Base-by-base conservation (phyloP, 2,888 invertebrate species). In the Criorhina ranunculi region DNA sequence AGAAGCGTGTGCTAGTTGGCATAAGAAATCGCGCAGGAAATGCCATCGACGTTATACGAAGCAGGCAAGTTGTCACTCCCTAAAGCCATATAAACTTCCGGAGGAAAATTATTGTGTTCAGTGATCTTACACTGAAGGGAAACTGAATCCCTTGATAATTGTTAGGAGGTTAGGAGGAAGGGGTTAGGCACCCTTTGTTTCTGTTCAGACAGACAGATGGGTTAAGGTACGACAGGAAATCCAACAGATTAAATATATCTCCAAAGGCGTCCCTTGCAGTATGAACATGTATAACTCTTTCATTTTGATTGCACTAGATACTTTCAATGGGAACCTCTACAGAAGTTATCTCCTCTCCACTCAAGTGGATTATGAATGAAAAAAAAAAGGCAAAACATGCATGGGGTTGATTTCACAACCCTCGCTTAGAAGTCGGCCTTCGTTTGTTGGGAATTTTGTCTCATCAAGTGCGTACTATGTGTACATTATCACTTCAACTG, bases 401-500 rank as follows among this genome's bases (percentile, higher is more conserved):
- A 53, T 40, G 62, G 78, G 73, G 70, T 81, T 44, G 76, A 31
- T 76, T 49, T 62, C 19, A 31, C 70, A 66, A 76, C 72, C 82
- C 78, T 72, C 42, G 19, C 6, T 17, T 46, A 11, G 1, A 2
- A 29, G 37, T 8, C 55, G 8, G 29, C 24, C 12, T 12, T 35
- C 57, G 60, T 51, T 57, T 46, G 24, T 42, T 62, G 46, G 24
- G 24, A 53, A 55, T 46, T 49, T 69, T 57, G 42, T 17, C 66
- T 62, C 67, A 51, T 79, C 73, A 69, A 83, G 83, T 83, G 73
- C 73, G 67, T 57, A 44, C 49, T 53, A 64, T 75, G 51, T 40
- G 51, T 73, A 57, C 73, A 82, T 77, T 82, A 77, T 83, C 83
- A 83, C 79, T 79, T 83, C 33, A 64, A 46, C 31, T 75, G 67